Conservation (phyloP, 2,797 vertebrate genomes). For the Chaenodraco wilsoni region DNA sequence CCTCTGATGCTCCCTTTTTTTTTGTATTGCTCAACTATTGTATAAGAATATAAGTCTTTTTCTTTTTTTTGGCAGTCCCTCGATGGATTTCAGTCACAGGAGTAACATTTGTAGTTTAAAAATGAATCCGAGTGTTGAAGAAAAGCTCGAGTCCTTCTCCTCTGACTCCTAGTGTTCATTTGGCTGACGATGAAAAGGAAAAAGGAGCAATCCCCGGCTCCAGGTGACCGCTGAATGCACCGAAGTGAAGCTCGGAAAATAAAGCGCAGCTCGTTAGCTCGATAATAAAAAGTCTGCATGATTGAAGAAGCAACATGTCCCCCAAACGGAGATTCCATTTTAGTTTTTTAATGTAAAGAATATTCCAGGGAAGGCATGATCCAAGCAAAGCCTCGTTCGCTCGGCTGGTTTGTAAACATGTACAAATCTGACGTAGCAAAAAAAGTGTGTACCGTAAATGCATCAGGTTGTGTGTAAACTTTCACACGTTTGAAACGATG, state of each 20-base stretch:
- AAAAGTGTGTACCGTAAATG: constrained; percentile 41
- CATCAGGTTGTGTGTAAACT: constrained; percentile 65
- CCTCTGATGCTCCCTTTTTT: constrained; percentile 60
- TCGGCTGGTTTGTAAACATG: constrained; percentile 67
- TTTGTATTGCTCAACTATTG: constrained; percentile 83
- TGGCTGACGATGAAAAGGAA: constrained; percentile 52
- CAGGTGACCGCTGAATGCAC: constrained; percentile 16
- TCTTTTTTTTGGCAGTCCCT: constrained; percentile 25
- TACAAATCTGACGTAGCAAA: constrained; percentile 29
- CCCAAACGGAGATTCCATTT: not conserved
- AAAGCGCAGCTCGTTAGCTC: not conserved
- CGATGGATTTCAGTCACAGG: no score
- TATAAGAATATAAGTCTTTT: constrained; percentile 51
- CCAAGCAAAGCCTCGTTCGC: constrained; percentile 43
- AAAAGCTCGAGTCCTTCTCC: constrained; percentile 1
- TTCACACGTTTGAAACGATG: constrained; percentile 16
- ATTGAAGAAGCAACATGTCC: constrained; percentile 13
- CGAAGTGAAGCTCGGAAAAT: constrained; percentile 12
- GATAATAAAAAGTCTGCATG: not conserved
- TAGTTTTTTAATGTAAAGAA: constrained; percentile 1
- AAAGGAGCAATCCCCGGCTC: not conserved
- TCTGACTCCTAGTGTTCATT: constrained; percentile 39
- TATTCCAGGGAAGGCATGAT: constrained; percentile 62
- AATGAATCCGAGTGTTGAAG: not conserved
- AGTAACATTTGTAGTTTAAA: constrained; percentile 9